Evolutionary conservation across 2,888 invertebrate genomes (phyloP).

Genomic region (Cantharis rustica): DNA sequence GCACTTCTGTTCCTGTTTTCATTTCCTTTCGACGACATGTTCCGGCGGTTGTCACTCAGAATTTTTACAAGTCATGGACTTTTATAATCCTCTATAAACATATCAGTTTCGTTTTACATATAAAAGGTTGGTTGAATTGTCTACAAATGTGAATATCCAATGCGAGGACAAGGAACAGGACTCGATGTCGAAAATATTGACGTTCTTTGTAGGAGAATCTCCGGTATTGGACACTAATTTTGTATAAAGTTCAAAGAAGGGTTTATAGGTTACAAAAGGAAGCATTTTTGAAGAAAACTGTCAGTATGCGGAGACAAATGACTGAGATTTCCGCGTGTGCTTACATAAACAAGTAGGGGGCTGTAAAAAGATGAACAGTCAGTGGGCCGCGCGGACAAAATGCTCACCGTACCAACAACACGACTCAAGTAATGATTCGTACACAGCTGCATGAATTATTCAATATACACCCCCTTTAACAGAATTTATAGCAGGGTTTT

Average conservation of each 20-base stretch:
- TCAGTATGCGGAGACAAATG: conserved; percentile 41
- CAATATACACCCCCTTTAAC: conserved; percentile 45
- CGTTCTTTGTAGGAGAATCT: conserved; percentile 10
- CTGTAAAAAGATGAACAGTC: conserved; percentile 41
- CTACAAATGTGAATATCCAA: conserved; percentile 41
- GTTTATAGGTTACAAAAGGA: conserved; percentile 28
- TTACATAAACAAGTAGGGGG: conserved; percentile 51
- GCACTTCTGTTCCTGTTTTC: conserved; percentile 55
- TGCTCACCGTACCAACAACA: conserved; percentile 54
- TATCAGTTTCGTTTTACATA: conserved; percentile 56
- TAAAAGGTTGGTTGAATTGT: conserved; percentile 52
- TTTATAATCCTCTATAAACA: conserved; percentile 57
- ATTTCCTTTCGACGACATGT: conserved; percentile 54
- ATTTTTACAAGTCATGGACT: conserved; percentile 59
- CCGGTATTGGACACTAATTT: conserved; percentile 27
- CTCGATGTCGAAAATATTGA: conserved; percentile 17
- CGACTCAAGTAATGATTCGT: conserved; percentile 57
- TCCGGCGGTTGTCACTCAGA: conserved; percentile 56
- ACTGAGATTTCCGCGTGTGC: conserved; percentile 45
- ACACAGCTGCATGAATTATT: conserved; percentile 54
- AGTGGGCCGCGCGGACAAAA: conserved; percentile 49
- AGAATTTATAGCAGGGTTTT: conserved; percentile 37
- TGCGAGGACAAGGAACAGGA: not conserved
- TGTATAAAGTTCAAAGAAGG: conserved; percentile 25
- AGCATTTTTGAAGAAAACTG: conserved; percentile 47